phyloP scores from a whole-genome alignment of 2,113 vertebrate species.

The Phaethornis superciliosus region DNA sequence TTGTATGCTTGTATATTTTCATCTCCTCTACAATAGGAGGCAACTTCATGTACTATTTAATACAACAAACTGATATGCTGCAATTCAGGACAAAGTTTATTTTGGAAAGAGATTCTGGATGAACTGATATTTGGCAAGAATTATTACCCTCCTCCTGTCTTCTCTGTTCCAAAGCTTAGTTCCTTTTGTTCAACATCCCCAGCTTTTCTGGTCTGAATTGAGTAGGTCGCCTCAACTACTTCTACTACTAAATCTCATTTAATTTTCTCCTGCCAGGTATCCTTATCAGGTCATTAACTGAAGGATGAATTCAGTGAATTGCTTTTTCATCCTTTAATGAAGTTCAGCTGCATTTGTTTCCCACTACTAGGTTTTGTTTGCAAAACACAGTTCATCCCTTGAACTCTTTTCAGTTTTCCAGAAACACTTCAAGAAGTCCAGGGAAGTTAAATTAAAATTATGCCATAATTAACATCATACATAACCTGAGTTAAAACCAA shows the following conservation, averaged over 20 bases:
- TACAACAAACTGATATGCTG: not conserved
- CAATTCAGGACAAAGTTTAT: slow-evolving; percentile 25
- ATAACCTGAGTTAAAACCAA: not conserved
- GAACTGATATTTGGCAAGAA: not conserved
- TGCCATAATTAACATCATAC: not conserved
- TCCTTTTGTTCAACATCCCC: not conserved
- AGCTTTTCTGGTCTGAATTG: not conserved
- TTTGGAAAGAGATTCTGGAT: not conserved
- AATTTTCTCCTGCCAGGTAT: not conserved
- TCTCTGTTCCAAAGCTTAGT: not conserved
- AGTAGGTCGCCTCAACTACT: not conserved
- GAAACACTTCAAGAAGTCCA: not conserved
- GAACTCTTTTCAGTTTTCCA: not conserved
- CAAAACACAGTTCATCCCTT: not conserved
- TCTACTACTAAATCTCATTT: not conserved
- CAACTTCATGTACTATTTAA: not conserved
- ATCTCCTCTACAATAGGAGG: not conserved
- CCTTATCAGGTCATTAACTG: not conserved
- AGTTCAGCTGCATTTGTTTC: not conserved
- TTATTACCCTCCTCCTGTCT: not conserved
- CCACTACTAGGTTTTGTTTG: not conserved
- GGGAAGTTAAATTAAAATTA: not conserved
- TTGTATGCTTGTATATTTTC: not conserved
- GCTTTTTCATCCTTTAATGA: not conserved
- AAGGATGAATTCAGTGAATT: not conserved